Evolutionary conservation across 1,140 invertebrate species (phyloP), one percentile per base, ranked within the genome.

Genomic region (Bombus consobrinus): DNA sequence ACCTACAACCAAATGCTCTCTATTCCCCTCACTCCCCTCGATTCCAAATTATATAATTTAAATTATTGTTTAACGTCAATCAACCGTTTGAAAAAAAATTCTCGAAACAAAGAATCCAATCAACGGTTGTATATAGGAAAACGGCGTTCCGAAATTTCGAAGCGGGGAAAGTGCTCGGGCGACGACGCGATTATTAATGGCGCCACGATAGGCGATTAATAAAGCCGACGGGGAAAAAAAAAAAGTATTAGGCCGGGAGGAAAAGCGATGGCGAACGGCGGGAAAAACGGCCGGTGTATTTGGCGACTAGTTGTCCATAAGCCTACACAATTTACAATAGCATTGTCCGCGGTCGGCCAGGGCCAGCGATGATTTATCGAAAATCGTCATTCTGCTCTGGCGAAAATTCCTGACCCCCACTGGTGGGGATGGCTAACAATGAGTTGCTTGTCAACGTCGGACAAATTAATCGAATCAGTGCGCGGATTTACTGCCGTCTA

Each of bases 391-490:
- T 86, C 68, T 84, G 83, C 69, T 75, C 75, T 62, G 64, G 68
- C n/a, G 86, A 87, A 85, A 87, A 85, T 87, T 87, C 83, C 83
- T 79, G 71, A 74, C 53, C 32, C 64, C 15, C 2, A 22, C 15
- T 28, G 39, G 53, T 34, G 72, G 66, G 64, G 47, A 39, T 41
- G 37, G 34, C 59, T 18, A 86, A 88, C 86, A 80, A 90, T 47
- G 81, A 86, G 71, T 32, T 77, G 78, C 81, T 83, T 75, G 81
- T 88, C 88, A 88, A 82, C 83, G 57, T 43, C 69, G 83, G 85
- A 87, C 78, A 87, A 82, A 90, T 90, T 90, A 90, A 88, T 91
- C 89, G 88, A 90, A 91, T 90, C 84, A 76, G 64, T 81, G 81
- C 88, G 76, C 84, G 87, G 89, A 91, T 90, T 91, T 90, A 91